Evolutionary conservation across 2,888 invertebrate genomes (phyloP), one percentile per base, ranked within the genome.

Genomic region (Holacanthella duospinosa): DNA sequence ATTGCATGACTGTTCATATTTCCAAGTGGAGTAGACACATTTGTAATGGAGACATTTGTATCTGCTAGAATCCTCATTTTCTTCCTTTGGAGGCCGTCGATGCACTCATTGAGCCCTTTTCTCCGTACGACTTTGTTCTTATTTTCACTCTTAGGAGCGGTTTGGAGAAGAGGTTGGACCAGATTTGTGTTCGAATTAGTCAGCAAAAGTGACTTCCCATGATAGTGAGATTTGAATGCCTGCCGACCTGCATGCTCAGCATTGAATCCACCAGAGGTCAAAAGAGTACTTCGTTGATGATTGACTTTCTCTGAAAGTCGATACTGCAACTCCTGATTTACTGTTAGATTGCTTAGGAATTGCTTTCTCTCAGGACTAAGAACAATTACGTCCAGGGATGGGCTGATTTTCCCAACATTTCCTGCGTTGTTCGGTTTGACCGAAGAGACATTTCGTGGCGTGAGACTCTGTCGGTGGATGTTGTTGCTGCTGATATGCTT

Each of bases 311-410:
- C 58, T 6, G 29, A 2, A 3, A n/a, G 28, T 21, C 21, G 19
- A 9, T 29, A 53, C 28, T 29, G 58, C 19, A 1, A 29, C 29
- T 29, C 53, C 9, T 28, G 48, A 25, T 43, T 2, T 25, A 4
- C 21, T 12, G 21, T n/a, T 16, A 36, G 36, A 9, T 24, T 55
- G 59, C 29, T 59, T 59, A 4, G 64, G 48, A n/a, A 63, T 24
- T 29, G 48, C 26, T 59, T 55, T 29, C 58, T 62, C 43, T 62
- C 65, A 19, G 59, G 55, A 59, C 66, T 67, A 29, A 72, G 64
- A 43, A 71, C 70, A 63, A 72, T 72, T 62, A 72, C 72, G 68
- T 72, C 72, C 44, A 72, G 64, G 62, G 68, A 69, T 19, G 70
- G 70, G 62, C 69, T 68, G 43, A 71, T 64, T 55, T 70, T 70